Evolutionary conservation across 1,140 invertebrate species (phyloP), one percentile per base, ranked within the genome.

Genomic region (Wasmannia auropunctata): DNA sequence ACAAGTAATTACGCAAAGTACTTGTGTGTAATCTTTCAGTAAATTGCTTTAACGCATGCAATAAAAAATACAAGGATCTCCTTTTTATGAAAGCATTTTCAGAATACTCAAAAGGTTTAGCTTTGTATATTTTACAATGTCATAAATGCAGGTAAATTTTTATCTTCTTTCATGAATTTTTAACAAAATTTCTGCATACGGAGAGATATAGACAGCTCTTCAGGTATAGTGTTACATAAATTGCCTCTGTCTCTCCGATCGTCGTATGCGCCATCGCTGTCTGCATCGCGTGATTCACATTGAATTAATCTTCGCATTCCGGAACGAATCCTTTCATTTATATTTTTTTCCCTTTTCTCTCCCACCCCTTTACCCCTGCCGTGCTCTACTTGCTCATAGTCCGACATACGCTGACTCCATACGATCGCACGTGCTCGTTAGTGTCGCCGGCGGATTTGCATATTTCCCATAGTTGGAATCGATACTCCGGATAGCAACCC

Each of bases 391-490:
- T 76, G 70, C 40, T 60, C 56, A 72, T 72, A 83, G 58, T 58
- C 67, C 60, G 67, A 74, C 79, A 83, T 74, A 74, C 51, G 51
- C 16, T 58, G 67, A 58, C 62, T 58, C 40, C 28, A 37, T 67
- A 43, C 65, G 67, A 70, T 34, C 79, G 51, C 51, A 74, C 67
- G 79, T 74, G 67, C 67, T 83, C 67, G 67, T 83, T 83, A 83
- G 79, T 51, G 43, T 37, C 72, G 25, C 34, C 22, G 34, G 74
- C 6, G 37, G 60, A 85, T 85, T 85, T 85, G 56, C 81, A 85
- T 77, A 85, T 85, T 77, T 85, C 22, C 81, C 43, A 67, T 80
- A 85, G 81, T 63, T 40, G 43, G 34, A 85, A 76, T 25, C 81
- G 58, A 85, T 85, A 85, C 49, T 51, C 46, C 43, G 72, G 34